phyloP scores from a whole-genome alignment of 2,113 vertebrate species.

The Phycodurus eques region DNA sequence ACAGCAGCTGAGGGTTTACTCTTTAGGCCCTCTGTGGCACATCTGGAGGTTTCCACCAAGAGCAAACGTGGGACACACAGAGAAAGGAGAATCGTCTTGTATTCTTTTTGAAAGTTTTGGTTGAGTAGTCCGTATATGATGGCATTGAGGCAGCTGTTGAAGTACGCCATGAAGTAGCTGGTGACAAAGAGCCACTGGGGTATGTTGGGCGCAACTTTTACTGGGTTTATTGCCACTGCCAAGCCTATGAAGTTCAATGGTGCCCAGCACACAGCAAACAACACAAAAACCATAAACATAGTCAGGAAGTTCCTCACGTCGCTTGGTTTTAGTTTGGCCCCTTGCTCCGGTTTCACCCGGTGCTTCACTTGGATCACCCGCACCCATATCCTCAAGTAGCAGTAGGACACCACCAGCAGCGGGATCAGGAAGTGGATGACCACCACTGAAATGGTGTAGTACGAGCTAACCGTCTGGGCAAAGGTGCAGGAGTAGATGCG shows the following conservation, averaged over 20 bases:
- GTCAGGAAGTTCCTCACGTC: conserved; percentile 77
- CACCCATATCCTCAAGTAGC: conserved; percentile 78
- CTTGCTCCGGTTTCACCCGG: conserved; percentile 64
- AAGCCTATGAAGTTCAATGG: conserved; percentile 70
- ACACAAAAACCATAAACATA: conserved; percentile 73
- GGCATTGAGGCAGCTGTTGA: conserved; percentile 74
- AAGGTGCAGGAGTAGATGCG: conserved; percentile 76
- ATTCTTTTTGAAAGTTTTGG: conserved; percentile 73
- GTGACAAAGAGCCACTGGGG: conserved; percentile 71
- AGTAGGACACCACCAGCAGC: conserved; percentile 73
- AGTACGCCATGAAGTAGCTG: conserved; percentile 73
- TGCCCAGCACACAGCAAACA: conserved; percentile 72
- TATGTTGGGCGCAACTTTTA: conserved; percentile 56
- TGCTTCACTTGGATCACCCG: conserved; percentile 73
- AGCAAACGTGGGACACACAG: conserved; percentile 63
- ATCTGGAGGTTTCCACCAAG: conserved; percentile 60
- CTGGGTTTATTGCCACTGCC: conserved; percentile 66
- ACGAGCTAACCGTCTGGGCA: conserved; percentile 70
- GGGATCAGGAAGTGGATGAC: conserved; percentile 76
- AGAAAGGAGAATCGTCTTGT: conserved; percentile 67
- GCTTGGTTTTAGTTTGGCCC: conserved; percentile 67
- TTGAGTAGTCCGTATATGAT: conserved; percentile 71
- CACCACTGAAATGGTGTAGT: conserved; percentile 76
- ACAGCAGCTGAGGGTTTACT: conserved; percentile 63
- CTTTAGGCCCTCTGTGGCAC: conserved; percentile 67